phyloP scores from a whole-genome alignment of 2,888 invertebrate species.

The Maniola hyperantus region DNA sequence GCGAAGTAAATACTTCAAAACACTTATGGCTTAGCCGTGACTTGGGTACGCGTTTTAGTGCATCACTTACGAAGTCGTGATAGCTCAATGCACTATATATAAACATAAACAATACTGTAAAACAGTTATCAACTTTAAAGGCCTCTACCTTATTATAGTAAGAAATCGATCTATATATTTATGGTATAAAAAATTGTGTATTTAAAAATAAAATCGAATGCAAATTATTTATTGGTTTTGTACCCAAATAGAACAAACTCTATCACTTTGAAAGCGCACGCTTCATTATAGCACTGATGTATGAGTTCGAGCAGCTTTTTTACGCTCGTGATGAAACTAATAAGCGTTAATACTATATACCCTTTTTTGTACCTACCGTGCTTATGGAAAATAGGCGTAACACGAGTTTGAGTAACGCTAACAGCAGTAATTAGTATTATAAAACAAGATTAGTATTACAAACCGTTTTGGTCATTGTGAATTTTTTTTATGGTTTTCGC shows the following conservation, averaged over 20 bases:
- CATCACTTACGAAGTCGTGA: slow-evolving; percentile 18
- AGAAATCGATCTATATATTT: background rate
- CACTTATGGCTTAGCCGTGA: slow-evolving; percentile 13
- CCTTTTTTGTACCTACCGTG: background rate
- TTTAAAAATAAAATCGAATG: slow-evolving; percentile 9
- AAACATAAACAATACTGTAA: slow-evolving; percentile 10
- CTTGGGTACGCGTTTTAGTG: slow-evolving; percentile 17
- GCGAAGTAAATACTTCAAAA: slow-evolving; percentile 9
- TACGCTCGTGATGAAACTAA: slow-evolving; percentile 35
- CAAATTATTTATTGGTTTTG: background rate
- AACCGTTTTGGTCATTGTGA: too few relatives aligned
- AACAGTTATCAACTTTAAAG: background rate
- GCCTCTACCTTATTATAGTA: background rate
- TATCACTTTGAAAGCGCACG: slow-evolving; percentile 24
- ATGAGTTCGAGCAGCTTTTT: slow-evolving; percentile 31
- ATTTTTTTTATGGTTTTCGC: too few relatives aligned
- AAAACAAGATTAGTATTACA: too few relatives aligned
- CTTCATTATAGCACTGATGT: slow-evolving; percentile 27
- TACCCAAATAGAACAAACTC: slow-evolving; percentile 21
- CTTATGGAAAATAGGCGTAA: background rate
- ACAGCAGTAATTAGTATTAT: background rate
- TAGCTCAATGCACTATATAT: slow-evolving; percentile 1
- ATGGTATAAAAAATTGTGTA: too few relatives aligned
- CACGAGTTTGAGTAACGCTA: background rate
- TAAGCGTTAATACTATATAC: slow-evolving; percentile 23